phyloP scores from a whole-genome alignment of 2,797 vertebrate species.

The Enoplosus armatus region DNA sequence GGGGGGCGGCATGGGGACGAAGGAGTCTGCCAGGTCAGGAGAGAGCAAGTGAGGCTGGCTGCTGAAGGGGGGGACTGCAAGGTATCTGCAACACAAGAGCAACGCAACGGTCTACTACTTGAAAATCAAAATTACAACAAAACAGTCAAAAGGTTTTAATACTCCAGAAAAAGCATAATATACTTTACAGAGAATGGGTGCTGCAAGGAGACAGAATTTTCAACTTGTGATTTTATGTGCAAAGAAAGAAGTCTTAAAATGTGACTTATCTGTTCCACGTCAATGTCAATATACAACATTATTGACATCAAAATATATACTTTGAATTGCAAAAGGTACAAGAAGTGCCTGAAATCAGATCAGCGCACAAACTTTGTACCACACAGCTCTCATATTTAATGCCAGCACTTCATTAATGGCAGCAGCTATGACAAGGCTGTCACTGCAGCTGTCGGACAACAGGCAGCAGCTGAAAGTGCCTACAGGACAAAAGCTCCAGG shows the following conservation, averaged over 20 bases:
- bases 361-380: background rate
- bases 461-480: slow-evolving; percentile 36
- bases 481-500: background rate
- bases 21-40: slow-evolving; percentile 72
- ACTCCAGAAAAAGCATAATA: background rate
- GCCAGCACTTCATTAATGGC: background rate
- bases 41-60: slow-evolving; percentile 69
- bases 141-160: background rate
- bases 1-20: slow-evolving; percentile 90
- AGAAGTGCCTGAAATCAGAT: background rate
- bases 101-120: slow-evolving; percentile 62
- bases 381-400: background rate
- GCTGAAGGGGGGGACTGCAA: slow-evolving; percentile 78
- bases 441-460: slow-evolving; percentile 50
- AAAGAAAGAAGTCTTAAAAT: background rate
- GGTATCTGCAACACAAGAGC: slow-evolving; percentile 89
- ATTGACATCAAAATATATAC: background rate
- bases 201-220: background rate
- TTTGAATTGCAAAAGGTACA: background rate
- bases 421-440: background rate
- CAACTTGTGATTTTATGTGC: background rate
- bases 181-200: background rate
- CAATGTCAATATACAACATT: background rate
- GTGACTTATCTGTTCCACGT: background rate
- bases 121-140: slow-evolving; percentile 17